Evolutionary conservation across 92 coral and sea anemone species (phyloP).

Genomic region (Zoanthus gigantus): DNA sequence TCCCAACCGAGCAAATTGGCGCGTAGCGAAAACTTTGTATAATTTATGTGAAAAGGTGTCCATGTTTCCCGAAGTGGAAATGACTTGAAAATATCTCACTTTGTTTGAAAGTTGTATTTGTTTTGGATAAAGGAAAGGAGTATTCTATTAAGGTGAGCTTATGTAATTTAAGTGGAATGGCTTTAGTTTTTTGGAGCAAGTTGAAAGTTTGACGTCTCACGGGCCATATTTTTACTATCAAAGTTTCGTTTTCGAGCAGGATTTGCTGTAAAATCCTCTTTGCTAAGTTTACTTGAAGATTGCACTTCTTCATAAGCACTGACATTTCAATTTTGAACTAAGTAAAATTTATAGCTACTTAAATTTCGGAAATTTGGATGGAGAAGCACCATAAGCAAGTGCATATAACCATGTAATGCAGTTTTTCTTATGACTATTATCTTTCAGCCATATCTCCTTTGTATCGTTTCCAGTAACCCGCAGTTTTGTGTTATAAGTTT

Average conservation of each 20-base stretch:
- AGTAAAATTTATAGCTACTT: not conserved
- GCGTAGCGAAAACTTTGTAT: conserved; percentile 79
- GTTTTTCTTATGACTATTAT: no score
- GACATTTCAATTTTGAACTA: not conserved
- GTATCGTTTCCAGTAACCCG: not conserved
- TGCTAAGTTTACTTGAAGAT: not conserved
- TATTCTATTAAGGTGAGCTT: conserved; percentile 1
- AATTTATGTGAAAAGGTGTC: conserved; percentile 48
- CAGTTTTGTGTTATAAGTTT: not conserved
- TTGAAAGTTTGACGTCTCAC: conserved; percentile 24
- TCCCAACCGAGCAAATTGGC: conserved; percentile 80
- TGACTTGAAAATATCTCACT: conserved; percentile 26
- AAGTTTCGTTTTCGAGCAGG: conserved; percentile 19
- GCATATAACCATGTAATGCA: no score
- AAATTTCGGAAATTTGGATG: not conserved
- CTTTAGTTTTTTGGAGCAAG: not conserved
- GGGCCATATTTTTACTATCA: not conserved
- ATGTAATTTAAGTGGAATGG: not conserved
- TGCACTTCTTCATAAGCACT: no score
- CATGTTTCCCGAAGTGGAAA: conserved; percentile 26
- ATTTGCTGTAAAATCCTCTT: conserved; percentile 21
- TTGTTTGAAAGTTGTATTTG: not conserved
- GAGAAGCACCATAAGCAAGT: not conserved
- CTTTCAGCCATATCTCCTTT: not conserved
- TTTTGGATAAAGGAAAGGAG: not conserved